Base-by-base conservation (phyloP, 2,888 invertebrate genomes). In the Allygus modestus region DNA sequence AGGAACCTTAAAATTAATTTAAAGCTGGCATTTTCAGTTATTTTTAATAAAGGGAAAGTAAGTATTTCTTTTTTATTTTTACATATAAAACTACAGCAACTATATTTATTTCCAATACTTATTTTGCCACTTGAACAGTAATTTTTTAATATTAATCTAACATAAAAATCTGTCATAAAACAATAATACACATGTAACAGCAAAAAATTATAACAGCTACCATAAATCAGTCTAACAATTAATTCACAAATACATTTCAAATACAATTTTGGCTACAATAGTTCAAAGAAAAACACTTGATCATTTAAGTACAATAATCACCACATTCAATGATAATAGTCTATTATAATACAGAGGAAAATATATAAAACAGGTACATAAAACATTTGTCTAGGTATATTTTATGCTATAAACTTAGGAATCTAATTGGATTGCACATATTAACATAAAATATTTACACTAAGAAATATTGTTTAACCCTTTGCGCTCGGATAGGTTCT, bases 221-320 rank as follows among this genome's bases (percentile, higher is more conserved):
- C 51, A 77, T 77, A 71, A 71, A 77, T 77, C 77, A 77, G 77
- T 77, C 77, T 46, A 77, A 77, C 26, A 77, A 77, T 51, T 46
- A 77, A 73, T 46, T 17, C 37, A 73, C 28, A 77, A 43, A 46
- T 51, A 28, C n/a, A 77, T 37, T 73, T 37, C 23, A 73, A 28
- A 73, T 41, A 73, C 28, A 65, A 65, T 15, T n/a, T 20, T 26
- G 0, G 9, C 20, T 17, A 65, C 28, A 31, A 15, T 20, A 58
- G 20, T 23, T 20, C 4, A 26, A 11, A 23, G 58, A 23, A 51
- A 51, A 58, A 58, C 23, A 58, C 23, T 54, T 23, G 17, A 65
- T 65, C 15, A 31, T 20, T 31, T 31, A 26, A 28, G 26, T 28
- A 65, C 28, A 28, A 65, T 65, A 31, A 28, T 31, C 31, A 65